Base-by-base conservation (phyloP, 2,797 vertebrate genomes). In the Sebastes vulpes region DNA sequence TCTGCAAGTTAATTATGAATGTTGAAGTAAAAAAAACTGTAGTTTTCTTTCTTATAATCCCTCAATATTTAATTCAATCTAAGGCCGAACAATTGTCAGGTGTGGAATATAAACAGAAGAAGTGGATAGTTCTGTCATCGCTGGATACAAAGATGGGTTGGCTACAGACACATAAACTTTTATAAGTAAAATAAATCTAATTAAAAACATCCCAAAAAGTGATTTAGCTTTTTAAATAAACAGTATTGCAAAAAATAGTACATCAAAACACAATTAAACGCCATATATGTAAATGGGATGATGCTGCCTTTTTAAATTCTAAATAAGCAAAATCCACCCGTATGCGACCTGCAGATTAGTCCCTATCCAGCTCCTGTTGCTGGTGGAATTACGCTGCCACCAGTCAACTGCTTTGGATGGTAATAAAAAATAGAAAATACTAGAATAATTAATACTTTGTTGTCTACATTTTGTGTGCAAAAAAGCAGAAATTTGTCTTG, bases 1-100 rank as follows among this genome's bases (percentile, higher is more conserved):
- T 38, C 11, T 7, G n/a, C 12, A 3, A 70, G 75, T 73, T 63
- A 42, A 83, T 78, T 53, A 59, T 21, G 10, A 61, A 57, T 14
- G 12, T 61, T 4, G 12, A 29, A 29, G 54, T 8, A 38, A 38
- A 38, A 35, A 23, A 29, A 8, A 26, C 1, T 9, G 20, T 18
- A 1, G 11, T 53, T 52, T 52, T 60, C 4, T 23, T 79, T 46
- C 11, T 56, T 29, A 4, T 54, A 63, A 67, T 63, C 31, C 21
- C 11, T n/a, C 32, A 2, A 14, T 29, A 1, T 65, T 65, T 59
- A 25, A 64, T 60, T 60, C 6, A 10, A 3, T 14, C 31, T 20
- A 26, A 2, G 14, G 16, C 8, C 23, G 4, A 6, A 1, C 23
- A 1, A 2, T 48, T 35, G 26, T 54, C 60, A n/a, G 23, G 48